Evolutionary conservation across 2,113 vertebrate genomes (phyloP), one percentile per base, ranked within the genome.

Genomic region (Chitala chitala): DNA sequence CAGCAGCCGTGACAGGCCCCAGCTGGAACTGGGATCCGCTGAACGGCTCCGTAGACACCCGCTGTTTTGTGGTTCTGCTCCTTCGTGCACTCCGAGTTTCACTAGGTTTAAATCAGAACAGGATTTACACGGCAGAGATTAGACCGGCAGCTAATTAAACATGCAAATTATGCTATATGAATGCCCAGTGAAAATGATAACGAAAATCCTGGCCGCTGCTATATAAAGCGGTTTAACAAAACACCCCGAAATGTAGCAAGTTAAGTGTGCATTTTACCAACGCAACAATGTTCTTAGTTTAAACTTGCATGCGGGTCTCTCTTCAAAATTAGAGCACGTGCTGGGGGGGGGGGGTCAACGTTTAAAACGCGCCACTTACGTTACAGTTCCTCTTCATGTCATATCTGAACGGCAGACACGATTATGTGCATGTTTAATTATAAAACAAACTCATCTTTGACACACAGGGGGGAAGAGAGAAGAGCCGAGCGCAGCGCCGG

Each of bases 81-180:
- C 13, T 36, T 31, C 48, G 17, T 13, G 48, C 29, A 6, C 68
- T 69, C 48, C 29, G 68, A 51, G 68, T 69, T 33, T 53, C 48
- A 24, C 26, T 51, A 48, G 68, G 68, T 69, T 55, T 71, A 55
- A 38, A 51, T 73, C 72, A 56, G 29, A 22, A 46, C 44, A 63
- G 58, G 58, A 73, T 31, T 63, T 64, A 63, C 72, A 63, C 72
- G 58, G 44, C 72, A 64, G 56, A 36, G 42, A 64, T 51, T 51
- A 73, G 44, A 63, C 44, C 20, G 38, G 53, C 8, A 73, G 56
- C 51, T 73, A 73, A 50, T 73, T 64, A 73, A 73, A 73, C 44
- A 48, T 73, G 69, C 51, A 71, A 71, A 71, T 71, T 71, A 71
- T 55, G 40, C 69, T n/a, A 71, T 54, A 50, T 71, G 51, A 71